A percentile compares a stretch with the other conserved stretches of the same genome.
Evolutionary conservation across 2,113 vertebrate genomes (phyloP).

Genomic region (human (Homo sapiens)): DNA sequence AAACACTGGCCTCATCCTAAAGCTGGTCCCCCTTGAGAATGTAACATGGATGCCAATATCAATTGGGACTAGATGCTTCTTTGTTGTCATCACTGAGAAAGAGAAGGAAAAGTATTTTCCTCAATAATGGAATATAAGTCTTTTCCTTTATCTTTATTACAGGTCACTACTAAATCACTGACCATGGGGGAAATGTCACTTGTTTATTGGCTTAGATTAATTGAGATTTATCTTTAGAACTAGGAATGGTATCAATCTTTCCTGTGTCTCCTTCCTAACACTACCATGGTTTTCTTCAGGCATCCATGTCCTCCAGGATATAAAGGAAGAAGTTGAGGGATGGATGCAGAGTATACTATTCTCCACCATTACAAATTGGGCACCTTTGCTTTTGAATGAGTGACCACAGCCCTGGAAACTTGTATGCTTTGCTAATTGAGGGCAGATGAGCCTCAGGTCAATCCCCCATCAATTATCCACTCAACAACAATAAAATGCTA

Average conservation of each 20-base stretch:
- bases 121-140: not conserved
- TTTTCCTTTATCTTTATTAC: not conserved
- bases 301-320: too few species aligned
- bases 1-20: not conserved
- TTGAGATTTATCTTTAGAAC: not conserved
- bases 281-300: too few species aligned
- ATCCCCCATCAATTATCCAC: not conserved
- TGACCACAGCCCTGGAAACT: not conserved
- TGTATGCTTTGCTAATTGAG: not conserved
- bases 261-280: not conserved
- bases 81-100: not conserved
- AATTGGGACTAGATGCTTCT: not conserved
- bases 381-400: not conserved
- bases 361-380: not conserved
- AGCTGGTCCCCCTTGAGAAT: not conserved
- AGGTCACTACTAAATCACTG: not conserved
- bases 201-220: not conserved
- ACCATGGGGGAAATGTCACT: not conserved
- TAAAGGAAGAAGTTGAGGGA: not conserved
- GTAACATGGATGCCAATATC: not conserved
- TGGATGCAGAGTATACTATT: not conserved
- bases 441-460: not conserved
- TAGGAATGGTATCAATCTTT: not conserved
- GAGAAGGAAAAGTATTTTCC: not conserved
- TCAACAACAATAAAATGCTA: not conserved